Evolutionary conservation across 2,113 vertebrate species (phyloP).

Genomic region (Malurus alboscapulatus): DNA sequence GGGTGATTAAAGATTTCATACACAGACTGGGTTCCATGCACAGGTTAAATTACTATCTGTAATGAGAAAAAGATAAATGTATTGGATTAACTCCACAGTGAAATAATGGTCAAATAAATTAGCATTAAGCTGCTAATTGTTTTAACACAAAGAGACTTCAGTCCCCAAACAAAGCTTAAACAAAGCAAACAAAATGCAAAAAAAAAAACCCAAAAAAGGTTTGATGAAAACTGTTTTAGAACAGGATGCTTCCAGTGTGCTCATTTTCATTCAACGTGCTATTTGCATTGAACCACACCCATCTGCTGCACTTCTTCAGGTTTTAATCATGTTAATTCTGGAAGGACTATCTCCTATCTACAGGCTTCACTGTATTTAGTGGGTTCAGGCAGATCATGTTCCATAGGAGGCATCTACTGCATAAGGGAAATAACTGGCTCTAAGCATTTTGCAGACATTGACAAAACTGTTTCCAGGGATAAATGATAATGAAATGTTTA

Average conservation of each 20-base stretch:
- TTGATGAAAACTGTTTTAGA: neutral
- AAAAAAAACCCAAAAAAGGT: neutral
- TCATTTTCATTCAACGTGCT: neutral
- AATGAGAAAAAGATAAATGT: neutral
- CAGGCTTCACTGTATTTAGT: neutral
- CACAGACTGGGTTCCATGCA: neutral
- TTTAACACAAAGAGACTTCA: neutral
- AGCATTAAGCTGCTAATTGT: neutral
- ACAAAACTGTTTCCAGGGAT: neutral
- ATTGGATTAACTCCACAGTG: neutral
- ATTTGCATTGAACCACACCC: neutral
- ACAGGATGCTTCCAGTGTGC: neutral
- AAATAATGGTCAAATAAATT: conserved; percentile 16
- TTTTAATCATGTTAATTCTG: neutral
- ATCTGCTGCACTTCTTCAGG: neutral
- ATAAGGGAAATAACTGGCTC: neutral
- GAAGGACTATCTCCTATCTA: neutral
- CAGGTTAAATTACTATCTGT: conserved; percentile 6
- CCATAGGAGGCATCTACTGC: neutral
- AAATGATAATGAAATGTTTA: neutral
- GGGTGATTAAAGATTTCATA: conserved; percentile 15
- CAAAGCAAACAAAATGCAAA: neutral
- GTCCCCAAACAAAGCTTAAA: neutral
- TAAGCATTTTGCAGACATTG: neutral
- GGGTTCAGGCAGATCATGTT: neutral